These are phyloP conservation scores for Gambusia yucatana DNA, from an alignment of 2,797 vertebrate genomes.

Conservation along the genomic window DNA sequence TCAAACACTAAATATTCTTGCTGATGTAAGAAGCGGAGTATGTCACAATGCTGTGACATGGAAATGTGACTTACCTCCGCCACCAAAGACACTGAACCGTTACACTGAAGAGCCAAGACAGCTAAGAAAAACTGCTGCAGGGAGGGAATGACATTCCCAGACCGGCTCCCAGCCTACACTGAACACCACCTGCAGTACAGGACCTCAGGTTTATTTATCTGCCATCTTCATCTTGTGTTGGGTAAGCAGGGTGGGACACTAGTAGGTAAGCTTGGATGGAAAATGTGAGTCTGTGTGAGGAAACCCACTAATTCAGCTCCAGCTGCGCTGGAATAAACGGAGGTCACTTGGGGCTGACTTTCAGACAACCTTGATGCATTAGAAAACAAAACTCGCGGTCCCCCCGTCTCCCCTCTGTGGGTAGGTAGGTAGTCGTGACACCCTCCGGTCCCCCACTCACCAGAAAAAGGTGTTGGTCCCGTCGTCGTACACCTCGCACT, in stretches of 20 bases:
- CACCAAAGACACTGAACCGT: constrained; percentile 13
- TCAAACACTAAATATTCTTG: not conserved
- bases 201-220: not conserved
- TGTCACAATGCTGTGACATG: not conserved
- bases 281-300: not conserved
- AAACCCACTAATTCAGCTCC: not conserved
- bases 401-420: not conserved
- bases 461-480: constrained; percentile 99
- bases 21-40: too few relatives aligned
- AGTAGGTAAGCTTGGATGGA: not conserved
- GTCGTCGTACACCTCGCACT: constrained; percentile 94
- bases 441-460: constrained; percentile 76
- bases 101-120: constrained; percentile 1
- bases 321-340: constrained; percentile 1
- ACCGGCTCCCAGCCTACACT: not conserved
- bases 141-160: constrained; percentile 44
- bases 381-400: not conserved
- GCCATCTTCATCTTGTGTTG: not conserved
- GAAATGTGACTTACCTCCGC: not conserved
- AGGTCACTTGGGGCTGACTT: constrained; percentile 43
- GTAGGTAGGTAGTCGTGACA: constrained; percentile 3
- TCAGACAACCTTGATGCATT: constrained; percentile 65
- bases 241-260: not conserved
- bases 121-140: constrained; percentile 6
- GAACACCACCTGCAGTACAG: not conserved